A percentile compares a stretch with the other conserved stretches of the same genome.
Evolutionary conservation across 2,888 invertebrate genomes (phyloP).

Genomic region (Rugalucina vietnamica): DNA sequence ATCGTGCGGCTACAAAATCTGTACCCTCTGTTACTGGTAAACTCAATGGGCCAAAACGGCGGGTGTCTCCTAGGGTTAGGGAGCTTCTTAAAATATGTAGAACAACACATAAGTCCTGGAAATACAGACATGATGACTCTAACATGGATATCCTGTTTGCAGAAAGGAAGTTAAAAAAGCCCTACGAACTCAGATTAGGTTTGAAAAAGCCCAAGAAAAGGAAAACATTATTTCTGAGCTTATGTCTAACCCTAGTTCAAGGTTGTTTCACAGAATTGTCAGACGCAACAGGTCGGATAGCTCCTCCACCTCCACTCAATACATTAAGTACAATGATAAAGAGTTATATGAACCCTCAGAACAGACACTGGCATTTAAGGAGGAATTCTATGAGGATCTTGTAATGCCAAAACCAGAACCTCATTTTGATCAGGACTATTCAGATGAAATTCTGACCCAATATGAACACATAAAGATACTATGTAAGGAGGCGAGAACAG

Average conservation of each 20-base stretch:
- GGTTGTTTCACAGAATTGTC: neutral
- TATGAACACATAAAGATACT: neutral
- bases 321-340: neutral
- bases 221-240: conserved; percentile 1
- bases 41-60: neutral
- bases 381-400: neutral
- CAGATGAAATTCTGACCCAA: neutral
- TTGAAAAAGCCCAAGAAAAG: neutral
- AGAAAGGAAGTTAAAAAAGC: neutral
- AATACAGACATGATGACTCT: neutral
- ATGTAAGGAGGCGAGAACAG: neutral
- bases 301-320: neutral
- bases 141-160: neutral
- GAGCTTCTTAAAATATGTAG: neutral
- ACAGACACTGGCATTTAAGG: neutral
- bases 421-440: neutral
- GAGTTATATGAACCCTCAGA: neutral
- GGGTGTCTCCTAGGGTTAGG: neutral
- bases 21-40: neutral
- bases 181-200: neutral
- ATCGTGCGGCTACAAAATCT: neutral
- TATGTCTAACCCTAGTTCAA: neutral
- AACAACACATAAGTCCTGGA: neutral
- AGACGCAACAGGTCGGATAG: neutral
- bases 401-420: neutral